Base-by-base conservation (phyloP, 2,113 vertebrate genomes). In the Ptilorrhoa leucosticta region DNA sequence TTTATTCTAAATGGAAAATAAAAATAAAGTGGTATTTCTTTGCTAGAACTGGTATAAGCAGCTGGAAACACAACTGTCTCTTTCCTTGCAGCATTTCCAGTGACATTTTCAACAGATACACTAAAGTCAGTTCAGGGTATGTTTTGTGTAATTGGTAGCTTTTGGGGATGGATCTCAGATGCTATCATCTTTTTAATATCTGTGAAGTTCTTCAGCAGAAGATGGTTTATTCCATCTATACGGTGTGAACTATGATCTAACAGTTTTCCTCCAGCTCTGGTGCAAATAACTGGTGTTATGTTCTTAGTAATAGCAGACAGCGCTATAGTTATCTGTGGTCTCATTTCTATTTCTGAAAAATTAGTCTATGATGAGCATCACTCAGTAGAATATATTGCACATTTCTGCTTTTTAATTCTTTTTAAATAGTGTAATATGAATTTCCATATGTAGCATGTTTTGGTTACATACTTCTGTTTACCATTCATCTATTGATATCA, bases 211-310 rank as follows among this genome's bases (percentile, higher is more conserved):
- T 87, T 76, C 37, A 69, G 51, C 23, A 58, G 28, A 81, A 81
- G 10, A 82, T 58, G 26, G 57, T 76, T 89, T 93, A 48, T 44
- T 89, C 57, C 70, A 76, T 94, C 82, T 95, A 73, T 53, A 76
- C 83, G 48, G 73, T 89, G 81, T 94, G 80, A 93, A 57, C 65
- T 63, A 68, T 91, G 94, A 94, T 65, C 69, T 96, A 79, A 93
- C n/a, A 57, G 16, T 50, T 82, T 94, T 85, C 57, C 72, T 82
- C 65, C 61, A 72, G 66, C n/a, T 57, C 61, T 40, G 19, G 27
- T 87, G 31, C 33, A 82, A 92, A 78, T 86, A 51, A 56, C 58
- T 60, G 35, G 42, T 6, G 8, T 15, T 15, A 31, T 78, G 14
- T 60, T 78, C 17, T 15, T 26, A 54, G 28, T 73, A 90, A 83